Conservation (phyloP, 2,113 vertebrate genomes). For the Herpetotheres cachinnans region DNA sequence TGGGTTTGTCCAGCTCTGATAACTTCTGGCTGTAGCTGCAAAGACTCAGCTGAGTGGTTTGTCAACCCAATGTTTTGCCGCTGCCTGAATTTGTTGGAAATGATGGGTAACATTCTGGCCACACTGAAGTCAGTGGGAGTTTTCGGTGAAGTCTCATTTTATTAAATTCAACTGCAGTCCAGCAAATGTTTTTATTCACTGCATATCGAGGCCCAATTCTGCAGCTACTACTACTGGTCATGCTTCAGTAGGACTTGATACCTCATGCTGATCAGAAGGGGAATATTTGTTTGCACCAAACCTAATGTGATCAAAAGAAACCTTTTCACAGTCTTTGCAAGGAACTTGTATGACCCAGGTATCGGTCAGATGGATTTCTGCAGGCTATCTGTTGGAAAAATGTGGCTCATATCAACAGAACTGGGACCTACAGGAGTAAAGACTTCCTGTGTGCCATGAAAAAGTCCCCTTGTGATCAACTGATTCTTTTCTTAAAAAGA, state of each 20-base stretch:
- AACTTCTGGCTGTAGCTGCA: not conserved
- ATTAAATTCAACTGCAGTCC: not conserved
- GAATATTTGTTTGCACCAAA: not conserved
- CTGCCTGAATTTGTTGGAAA: not conserved
- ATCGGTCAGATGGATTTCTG: not conserved
- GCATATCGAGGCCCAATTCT: not conserved
- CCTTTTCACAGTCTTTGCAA: not conserved
- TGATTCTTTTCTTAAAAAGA: not conserved
- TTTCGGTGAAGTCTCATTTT: not conserved
- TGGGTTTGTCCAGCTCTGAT: not conserved
- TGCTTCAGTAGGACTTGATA: not conserved
- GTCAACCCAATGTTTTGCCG: not conserved
- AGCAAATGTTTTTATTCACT: not conserved
- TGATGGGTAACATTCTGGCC: not conserved
- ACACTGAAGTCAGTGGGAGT: not conserved
- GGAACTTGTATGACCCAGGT: not conserved
- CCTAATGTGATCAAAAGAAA: not conserved
- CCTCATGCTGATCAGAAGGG: not conserved
- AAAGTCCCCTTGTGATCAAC: not conserved
- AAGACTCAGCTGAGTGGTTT: not conserved
- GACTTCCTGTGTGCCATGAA: not conserved
- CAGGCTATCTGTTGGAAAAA: not conserved
- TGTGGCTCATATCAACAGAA: not conserved
- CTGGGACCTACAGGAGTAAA: not conserved
- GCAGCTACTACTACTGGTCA: not conserved